Base-by-base conservation (phyloP, 2,888 invertebrate genomes). In the Thelaira solivaga region DNA sequence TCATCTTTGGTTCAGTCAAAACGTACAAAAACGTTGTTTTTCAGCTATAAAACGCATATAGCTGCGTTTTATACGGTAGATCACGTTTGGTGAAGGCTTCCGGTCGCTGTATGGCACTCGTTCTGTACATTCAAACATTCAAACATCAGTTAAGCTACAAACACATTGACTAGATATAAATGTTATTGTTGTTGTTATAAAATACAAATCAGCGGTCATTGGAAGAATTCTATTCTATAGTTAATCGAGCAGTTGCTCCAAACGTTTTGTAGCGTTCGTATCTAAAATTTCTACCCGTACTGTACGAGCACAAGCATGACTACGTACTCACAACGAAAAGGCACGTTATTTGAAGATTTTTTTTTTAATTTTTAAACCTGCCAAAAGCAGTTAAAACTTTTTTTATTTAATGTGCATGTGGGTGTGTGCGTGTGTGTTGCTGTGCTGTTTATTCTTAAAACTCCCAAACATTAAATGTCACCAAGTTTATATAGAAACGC, bases 1-100 rank as follows among this genome's bases (percentile, higher is more conserved):
- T 53, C 55, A 43, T 31, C 51, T 41, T 61, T 47, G 49, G 43
- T 45, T 49, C 34, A 39, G 69, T 67, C 74, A 51, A 43, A 51
- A 69, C 55, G 57, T 64, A 41, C 75, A 41, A 64, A 69, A 68
- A 41, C 65, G 49, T 39, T 16, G 71, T 53, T 51, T 31, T 62
- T 20, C 24, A 72, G 72, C 31, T 31, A 72, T 64, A 72, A 64
- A 72, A 72, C 45, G 36, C 71, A 72, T 62, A 55, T 64, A 72
- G 87, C 87, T 85, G 84, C 86, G 82, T 82, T 84, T 80, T 82
- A 82, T 85, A 84, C 87, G 81, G 85, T 84, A 85, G 86, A 86
- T 86, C 86, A 86, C 86, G 87, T 86, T 86, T 86, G 86, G 86
- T 85, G 83, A 84, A 87, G 87, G 86, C 86, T 86, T 86, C 86